A percentile compares a stretch with the other conserved stretches of the same genome.
These are phyloP conservation scores for Myripristis jacobus DNA, from an alignment of 2,797 vertebrate species.

Conservation along the genomic window DNA sequence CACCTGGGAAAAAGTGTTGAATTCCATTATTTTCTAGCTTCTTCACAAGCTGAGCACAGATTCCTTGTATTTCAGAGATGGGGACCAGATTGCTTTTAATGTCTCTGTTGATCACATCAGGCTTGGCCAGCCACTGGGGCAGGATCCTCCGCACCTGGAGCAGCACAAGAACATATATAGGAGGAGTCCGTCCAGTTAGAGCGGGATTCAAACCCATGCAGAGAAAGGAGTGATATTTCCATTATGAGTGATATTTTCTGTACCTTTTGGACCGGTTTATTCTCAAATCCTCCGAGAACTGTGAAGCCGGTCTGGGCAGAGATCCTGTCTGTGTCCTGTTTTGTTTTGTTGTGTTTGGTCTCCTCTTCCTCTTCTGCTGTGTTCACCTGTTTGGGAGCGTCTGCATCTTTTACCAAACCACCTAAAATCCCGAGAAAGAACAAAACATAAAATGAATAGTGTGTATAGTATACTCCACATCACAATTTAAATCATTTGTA, in stretches of 20 bases:
- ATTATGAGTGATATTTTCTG: too few species aligned
- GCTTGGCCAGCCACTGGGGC: slow-evolving; percentile 91
- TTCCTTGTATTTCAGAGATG: slow-evolving; percentile 77
- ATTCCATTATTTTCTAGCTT: slow-evolving; percentile 87
- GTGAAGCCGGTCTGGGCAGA: slow-evolving; percentile 61
- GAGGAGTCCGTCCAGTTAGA: background rate
- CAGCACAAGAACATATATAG: background rate
- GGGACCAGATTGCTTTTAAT: slow-evolving; percentile 87
- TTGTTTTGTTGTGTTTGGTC: slow-evolving; percentile 3
- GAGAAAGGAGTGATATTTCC: background rate
- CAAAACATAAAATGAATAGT: background rate
- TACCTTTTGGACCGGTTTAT: slow-evolving; percentile 87
- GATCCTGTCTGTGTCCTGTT: slow-evolving; percentile 28
- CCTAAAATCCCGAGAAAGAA: slow-evolving; percentile 27
- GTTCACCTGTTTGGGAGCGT: background rate
- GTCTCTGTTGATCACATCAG: slow-evolving; percentile 84
- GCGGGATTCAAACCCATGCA: background rate
- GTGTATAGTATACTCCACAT: background rate
- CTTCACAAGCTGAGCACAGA: slow-evolving; percentile 84
- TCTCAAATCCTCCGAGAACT: slow-evolving; percentile 86
- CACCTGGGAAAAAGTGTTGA: slow-evolving; percentile 92
- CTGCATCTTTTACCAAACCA: background rate
- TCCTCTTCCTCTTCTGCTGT: slow-evolving; percentile 26
- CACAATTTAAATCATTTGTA: background rate
- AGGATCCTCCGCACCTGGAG: slow-evolving; percentile 89